Conservation (phyloP, 2,113 vertebrate genomes). For the Chlorodrepanis virens region DNA sequence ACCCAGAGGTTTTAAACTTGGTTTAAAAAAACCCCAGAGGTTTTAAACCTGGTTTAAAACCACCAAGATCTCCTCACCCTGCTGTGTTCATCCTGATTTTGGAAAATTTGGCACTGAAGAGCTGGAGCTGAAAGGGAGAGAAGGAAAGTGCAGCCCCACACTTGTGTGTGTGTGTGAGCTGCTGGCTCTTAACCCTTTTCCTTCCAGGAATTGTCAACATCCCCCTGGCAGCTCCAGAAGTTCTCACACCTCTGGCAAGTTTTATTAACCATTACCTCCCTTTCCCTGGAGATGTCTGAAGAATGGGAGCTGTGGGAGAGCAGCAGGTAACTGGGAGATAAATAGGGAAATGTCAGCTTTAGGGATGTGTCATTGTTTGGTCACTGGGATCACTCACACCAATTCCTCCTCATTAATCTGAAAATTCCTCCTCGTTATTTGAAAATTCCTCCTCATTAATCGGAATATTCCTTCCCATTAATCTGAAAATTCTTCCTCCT, state of each 20-base stretch:
- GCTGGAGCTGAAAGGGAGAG: slow-evolving; percentile 40
- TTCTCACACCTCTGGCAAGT: slow-evolving; percentile 60
- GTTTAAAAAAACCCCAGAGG: too few relatives aligned
- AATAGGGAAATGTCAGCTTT: not conserved
- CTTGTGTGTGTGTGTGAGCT: slow-evolving; percentile 59
- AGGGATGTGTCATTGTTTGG: not conserved
- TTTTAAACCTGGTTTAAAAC: not conserved
- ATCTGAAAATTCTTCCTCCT: not conserved
- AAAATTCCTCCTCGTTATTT: not conserved
- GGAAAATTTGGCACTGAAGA: slow-evolving; percentile 6
- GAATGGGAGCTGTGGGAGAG: not conserved
- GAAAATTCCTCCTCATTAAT: too few relatives aligned
- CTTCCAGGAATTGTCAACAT: slow-evolving; percentile 80
- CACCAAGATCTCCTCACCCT: not conserved
- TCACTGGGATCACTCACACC: not conserved
- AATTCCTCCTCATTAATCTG: too few relatives aligned
- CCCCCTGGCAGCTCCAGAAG: slow-evolving; percentile 38
- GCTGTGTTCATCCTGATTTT: not conserved
- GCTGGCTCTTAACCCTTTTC: slow-evolving; percentile 84
- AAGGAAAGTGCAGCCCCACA: slow-evolving; percentile 51
- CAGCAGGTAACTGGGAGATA: not conserved
- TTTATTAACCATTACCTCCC: slow-evolving; percentile 52
- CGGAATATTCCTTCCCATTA: too few relatives aligned
- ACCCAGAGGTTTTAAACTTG: too few relatives aligned
- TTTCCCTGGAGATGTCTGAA: not conserved